Evolutionary conservation across 2,888 invertebrate genomes (phyloP).

Genomic region (Pharmacophagus antenor): DNA sequence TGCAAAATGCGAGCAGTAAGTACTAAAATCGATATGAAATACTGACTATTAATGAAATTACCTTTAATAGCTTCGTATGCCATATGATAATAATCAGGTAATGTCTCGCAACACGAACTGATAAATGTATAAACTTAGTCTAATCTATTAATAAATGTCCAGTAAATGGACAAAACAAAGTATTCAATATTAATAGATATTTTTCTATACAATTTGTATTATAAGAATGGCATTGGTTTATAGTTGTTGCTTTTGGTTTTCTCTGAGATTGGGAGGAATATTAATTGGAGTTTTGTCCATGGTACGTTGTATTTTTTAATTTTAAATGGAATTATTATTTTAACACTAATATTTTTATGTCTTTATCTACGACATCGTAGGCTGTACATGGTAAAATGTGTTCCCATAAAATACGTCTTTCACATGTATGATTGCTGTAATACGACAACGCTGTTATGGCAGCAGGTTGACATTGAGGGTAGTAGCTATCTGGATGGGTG

Average conservation of each 20-base stretch:
- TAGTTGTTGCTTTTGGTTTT: conserved; percentile 76
- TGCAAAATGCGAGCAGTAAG: not conserved
- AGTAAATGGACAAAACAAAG: not conserved
- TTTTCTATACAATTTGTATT: not conserved
- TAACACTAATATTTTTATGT: not conserved
- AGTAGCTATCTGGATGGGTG: too few species aligned
- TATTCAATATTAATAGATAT: not conserved
- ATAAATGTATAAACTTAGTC: not conserved
- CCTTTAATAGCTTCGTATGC: conserved; percentile 1
- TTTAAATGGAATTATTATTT: not conserved
- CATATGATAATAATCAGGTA: not conserved
- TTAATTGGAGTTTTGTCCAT: conserved; percentile 62
- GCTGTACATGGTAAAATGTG: too few species aligned
- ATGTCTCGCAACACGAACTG: not conserved
- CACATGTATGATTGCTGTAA: too few species aligned
- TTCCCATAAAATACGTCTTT: too few species aligned
- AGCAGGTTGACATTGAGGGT: too few species aligned
- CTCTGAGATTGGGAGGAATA: conserved; percentile 67
- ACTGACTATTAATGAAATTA: conserved; percentile 7
- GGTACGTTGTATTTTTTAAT: conserved; percentile 48
- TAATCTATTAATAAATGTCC: not conserved
- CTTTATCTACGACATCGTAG: not conserved
- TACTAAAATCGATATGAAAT: conserved; percentile 10
- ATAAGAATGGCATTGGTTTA: conserved; percentile 64
- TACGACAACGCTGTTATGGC: too few species aligned